phyloP scores from a whole-genome alignment of 2,113 vertebrate genomes.

The Coracopsis vasa region DNA sequence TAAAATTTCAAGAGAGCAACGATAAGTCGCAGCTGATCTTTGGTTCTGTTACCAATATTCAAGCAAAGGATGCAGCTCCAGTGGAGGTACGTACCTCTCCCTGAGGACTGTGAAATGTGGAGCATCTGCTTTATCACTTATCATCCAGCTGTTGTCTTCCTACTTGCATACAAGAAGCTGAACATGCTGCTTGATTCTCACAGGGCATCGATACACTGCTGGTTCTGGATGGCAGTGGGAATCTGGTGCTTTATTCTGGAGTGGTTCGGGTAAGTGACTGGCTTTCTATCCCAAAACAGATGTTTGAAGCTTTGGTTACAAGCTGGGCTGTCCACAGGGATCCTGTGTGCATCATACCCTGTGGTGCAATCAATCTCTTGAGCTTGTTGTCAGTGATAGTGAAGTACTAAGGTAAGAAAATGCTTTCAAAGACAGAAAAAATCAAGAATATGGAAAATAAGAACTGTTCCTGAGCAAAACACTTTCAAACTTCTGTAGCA shows the following conservation, averaged over 20 bases:
- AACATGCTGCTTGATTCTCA: not conserved
- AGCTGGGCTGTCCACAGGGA: not conserved
- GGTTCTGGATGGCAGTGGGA: constrained; percentile 90
- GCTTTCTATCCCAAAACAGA: not conserved
- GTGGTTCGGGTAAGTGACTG: constrained; percentile 82
- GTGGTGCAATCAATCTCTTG: not conserved
- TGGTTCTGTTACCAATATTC: constrained; percentile 85
- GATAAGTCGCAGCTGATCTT: constrained; percentile 92
- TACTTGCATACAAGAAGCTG: not conserved
- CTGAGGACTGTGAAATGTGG: not conserved
- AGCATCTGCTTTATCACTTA: not conserved
- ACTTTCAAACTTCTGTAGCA: not conserved
- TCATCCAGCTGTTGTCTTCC: not conserved
- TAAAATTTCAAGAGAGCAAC: constrained; percentile 95
- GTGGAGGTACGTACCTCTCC: constrained; percentile 53
- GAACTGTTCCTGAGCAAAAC: not conserved
- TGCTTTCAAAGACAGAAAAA: not conserved
- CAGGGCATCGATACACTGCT: constrained; percentile 89
- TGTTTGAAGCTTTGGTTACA: not conserved
- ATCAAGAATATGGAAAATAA: not conserved
- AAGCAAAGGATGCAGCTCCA: constrained; percentile 93
- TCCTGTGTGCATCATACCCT: not conserved
- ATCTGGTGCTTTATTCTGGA: constrained; percentile 93
- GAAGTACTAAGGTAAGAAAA: not conserved
- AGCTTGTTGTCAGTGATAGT: not conserved